These are phyloP conservation scores for Halictus quadricinctus DNA, from an alignment of 2,888 invertebrate genomes.

Conservation along the genomic window DNA sequence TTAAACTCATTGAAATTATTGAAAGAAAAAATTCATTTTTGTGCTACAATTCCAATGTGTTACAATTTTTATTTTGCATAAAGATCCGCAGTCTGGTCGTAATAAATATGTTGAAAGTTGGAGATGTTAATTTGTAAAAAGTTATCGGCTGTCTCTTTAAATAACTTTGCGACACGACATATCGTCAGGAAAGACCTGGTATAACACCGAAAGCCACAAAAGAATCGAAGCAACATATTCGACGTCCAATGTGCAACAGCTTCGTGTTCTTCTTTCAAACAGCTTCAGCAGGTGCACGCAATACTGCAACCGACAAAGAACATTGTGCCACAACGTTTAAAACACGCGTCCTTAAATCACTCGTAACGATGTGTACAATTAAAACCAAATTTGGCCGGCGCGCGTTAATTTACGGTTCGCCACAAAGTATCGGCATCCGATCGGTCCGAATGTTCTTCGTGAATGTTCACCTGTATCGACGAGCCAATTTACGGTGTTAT, in stretches of 20 bases:
- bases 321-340: background rate
- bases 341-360: background rate
- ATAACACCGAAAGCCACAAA: background rate
- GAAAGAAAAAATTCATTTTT: too few species aligned
- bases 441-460: background rate
- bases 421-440: background rate
- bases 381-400: background rate
- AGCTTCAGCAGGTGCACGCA: background rate
- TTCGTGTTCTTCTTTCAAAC: background rate
- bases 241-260: background rate
- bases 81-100: background rate
- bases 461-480: background rate
- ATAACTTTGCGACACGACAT: too few species aligned
- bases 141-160: background rate
- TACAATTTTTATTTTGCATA: background rate
- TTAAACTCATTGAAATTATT: too few species aligned
- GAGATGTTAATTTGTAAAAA: background rate
- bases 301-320: background rate
- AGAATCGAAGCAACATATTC: background rate
- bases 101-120: background rate
- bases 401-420: background rate
- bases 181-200: too few species aligned
- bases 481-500: slow-evolving; percentile 1
- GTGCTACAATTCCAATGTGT: too few species aligned
- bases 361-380: background rate